Base-by-base conservation (phyloP, 2,113 vertebrate genomes). In the Echinops telfairi region DNA sequence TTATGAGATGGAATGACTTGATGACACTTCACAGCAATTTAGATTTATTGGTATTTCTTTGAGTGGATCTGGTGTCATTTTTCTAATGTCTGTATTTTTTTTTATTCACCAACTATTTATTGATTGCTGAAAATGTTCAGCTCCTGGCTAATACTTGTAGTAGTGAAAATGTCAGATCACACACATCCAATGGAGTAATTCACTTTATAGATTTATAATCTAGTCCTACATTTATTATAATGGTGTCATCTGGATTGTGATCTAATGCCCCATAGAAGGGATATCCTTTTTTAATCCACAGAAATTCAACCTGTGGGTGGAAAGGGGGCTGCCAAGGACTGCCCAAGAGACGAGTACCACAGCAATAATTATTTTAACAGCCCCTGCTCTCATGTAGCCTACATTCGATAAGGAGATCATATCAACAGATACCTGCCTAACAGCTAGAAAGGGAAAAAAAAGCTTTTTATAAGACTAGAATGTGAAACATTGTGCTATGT, bases 1-100 rank as follows among this genome's bases (percentile, higher is more conserved):
- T 53, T 53, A 53, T 53, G 47, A 53, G 47, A 4, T 53, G 47
- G 47, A 53, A 10, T 53, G 47, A 14, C 47, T 53, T 8, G 47
- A 53, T 53, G 47, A 53, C 47, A 53, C 47, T 53, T 53, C 9
- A 25, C 10, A 71, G 22, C 31, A 84, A 80, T 75, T 83, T 79
- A 79, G 12, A 83, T 58, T 78, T 76, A 29, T 16, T 40, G 31
- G 6, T 84, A 84, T 87, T 60, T 91, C 22, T 89, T 81, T 92
- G 31, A 33, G 27, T 78, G 62, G 4, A 9, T 2, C 2, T 79
- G 3, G 29, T 5, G 20, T 15, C 36, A 62, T 85, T 94, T 68
- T 12, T 10, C 47, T 53, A 53, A 53, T 31, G 12, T 68, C 27
- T 68, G 29, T 31, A 31, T 68, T 31, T 20, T 82, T 20, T 82